Percentiles rank a stretch among this genome's conserved stretches.
Evolutionary conservation across 2,888 invertebrate genomes (phyloP).

Genomic region (Ethmia dodecea): DNA sequence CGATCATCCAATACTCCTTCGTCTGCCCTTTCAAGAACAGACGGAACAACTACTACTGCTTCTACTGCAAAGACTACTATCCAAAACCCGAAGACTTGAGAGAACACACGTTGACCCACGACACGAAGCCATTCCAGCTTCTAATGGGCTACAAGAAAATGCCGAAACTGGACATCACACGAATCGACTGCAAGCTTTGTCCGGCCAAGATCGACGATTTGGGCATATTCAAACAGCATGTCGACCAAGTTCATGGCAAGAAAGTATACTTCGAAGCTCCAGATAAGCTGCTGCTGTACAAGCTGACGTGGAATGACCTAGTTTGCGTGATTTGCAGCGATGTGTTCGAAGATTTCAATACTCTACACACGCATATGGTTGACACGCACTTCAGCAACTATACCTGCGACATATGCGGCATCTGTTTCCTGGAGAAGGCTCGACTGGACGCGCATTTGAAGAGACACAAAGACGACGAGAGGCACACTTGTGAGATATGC

Average conservation of each 20-base stretch:
- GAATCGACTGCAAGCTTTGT: constrained; percentile 61
- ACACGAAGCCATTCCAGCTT: constrained; percentile 62
- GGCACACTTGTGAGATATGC: constrained; percentile 70
- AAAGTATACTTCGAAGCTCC: constrained; percentile 67
- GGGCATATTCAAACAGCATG: constrained; percentile 52
- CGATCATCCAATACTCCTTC: constrained; percentile 62
- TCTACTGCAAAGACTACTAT: constrained; percentile 66
- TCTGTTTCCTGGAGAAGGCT: constrained; percentile 67
- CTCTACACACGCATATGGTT: constrained; percentile 62
- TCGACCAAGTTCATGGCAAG: constrained; percentile 55
- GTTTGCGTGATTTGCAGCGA: constrained; percentile 63
- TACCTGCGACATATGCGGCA: constrained; percentile 62
- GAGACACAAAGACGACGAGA: constrained; percentile 67
- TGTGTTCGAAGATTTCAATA: constrained; percentile 65
- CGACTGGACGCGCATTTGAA: constrained; percentile 67
- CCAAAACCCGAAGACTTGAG: constrained; percentile 62
- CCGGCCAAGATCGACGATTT: constrained; percentile 51
- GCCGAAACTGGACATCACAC: constrained; percentile 63
- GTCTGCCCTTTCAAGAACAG: constrained; percentile 66
- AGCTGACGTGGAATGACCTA: constrained; percentile 60
- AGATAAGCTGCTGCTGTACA: constrained; percentile 55
- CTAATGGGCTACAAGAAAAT: constrained; percentile 66
- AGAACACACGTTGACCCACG: constrained; percentile 58
- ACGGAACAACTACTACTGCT: constrained; percentile 65
- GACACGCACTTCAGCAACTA: constrained; percentile 60